Evolutionary conservation across 2,888 invertebrate genomes (phyloP).

Genomic region (Heliothis peltigera): DNA sequence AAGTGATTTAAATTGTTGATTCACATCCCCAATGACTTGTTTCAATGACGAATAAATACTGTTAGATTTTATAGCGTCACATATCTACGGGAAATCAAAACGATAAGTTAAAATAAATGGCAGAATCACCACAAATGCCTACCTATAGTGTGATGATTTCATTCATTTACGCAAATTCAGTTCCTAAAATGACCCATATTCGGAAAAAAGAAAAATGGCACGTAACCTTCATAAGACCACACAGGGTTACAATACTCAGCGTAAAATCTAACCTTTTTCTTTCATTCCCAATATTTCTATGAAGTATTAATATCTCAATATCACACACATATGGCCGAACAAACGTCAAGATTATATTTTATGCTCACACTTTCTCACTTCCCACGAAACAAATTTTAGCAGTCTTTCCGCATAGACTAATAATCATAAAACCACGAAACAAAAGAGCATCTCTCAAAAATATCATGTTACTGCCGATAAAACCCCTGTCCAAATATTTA

Average conservation of each 20-base stretch:
- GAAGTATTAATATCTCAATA: not conserved
- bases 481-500: constrained; percentile 89
- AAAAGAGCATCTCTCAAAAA: constrained; percentile 81
- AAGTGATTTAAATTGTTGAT: too few species aligned
- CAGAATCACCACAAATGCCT: not conserved
- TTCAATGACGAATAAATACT: constrained; percentile 24
- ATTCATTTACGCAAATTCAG: not conserved
- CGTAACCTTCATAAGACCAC: not conserved
- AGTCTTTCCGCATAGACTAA: constrained; percentile 86
- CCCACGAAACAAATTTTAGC: constrained; percentile 73
- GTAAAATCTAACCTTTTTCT: not conserved
- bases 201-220: not conserved
- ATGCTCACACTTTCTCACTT: constrained; percentile 53
- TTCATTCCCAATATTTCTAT: not conserved
- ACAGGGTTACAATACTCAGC: not conserved
- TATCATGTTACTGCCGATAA: constrained; percentile 88
- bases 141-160: not conserved
- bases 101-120: not conserved
- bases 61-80: not conserved
- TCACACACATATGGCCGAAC: constrained; percentile 1
- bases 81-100: too few species aligned
- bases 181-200: not conserved
- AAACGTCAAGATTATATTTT: constrained; percentile 25
- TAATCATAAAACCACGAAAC: constrained; percentile 84
- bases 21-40: too few species aligned